These are phyloP conservation scores for Polymixis lichenea DNA, from an alignment of 2,888 invertebrate species.

Conservation along the genomic window DNA sequence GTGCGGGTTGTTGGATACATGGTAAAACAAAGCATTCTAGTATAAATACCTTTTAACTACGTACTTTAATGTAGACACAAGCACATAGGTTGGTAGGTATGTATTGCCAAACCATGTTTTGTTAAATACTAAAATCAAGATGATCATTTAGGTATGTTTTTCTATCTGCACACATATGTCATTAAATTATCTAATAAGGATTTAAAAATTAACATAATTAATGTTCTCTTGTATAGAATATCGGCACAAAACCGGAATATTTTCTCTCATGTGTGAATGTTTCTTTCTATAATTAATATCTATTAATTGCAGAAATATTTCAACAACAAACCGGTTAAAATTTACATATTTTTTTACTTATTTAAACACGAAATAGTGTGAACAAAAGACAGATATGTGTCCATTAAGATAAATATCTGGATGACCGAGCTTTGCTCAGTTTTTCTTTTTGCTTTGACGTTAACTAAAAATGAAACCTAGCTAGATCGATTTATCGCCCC, in stretches of 20 bases:
- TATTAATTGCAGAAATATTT: constrained; percentile 14
- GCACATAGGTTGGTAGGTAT: background rate
- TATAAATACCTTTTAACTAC: too few relatives aligned
- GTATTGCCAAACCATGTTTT: background rate
- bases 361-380: background rate
- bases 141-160: background rate
- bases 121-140: background rate
- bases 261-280: constrained; percentile 15
- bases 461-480: too few relatives aligned
- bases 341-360: background rate
- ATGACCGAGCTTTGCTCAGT: too few relatives aligned
- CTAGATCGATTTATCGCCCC: too few relatives aligned
- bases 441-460: too few relatives aligned
- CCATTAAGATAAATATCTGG: too few relatives aligned
- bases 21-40: too few relatives aligned
- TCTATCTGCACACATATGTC: background rate
- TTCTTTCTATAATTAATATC: background rate
- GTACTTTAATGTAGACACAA: background rate
- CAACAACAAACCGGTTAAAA: background rate
- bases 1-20: too few relatives aligned
- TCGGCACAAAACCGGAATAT: constrained; percentile 32
- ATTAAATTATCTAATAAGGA: constrained; percentile 25
- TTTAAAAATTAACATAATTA: constrained; percentile 15
- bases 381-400: background rate
- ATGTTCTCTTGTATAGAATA: constrained; percentile 8